phyloP scores from a whole-genome alignment of 1,140 invertebrate species.

The Laupala kohalensis region DNA sequence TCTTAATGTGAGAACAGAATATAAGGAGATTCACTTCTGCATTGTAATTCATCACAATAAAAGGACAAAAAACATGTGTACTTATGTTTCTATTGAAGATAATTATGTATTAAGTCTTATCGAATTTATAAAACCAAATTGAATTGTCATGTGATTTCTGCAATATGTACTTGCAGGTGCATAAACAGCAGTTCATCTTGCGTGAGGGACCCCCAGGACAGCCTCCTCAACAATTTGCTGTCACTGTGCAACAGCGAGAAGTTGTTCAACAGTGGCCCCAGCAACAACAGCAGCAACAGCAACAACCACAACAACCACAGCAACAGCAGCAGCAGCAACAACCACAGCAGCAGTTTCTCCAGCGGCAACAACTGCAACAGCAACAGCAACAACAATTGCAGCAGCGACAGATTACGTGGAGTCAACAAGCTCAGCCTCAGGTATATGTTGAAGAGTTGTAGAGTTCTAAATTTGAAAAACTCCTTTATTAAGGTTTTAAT shows the following conservation, averaged over 20 bases:
- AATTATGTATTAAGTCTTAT: too few relatives aligned
- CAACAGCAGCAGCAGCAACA: constrained; percentile 34
- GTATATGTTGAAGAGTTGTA: too few relatives aligned
- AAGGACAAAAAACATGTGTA: too few relatives aligned
- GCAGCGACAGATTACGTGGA: constrained; percentile 13
- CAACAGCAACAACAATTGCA: constrained; percentile 10
- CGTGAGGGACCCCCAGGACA: constrained; percentile 12
- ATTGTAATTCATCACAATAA: too few relatives aligned
- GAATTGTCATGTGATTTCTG: too few relatives aligned
- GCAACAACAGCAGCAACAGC: constrained; percentile 14
- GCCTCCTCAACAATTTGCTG: constrained; percentile 15
- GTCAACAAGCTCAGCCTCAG: constrained; percentile 8
- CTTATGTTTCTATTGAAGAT: too few relatives aligned
- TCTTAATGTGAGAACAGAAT: too few relatives aligned
- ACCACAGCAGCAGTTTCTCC: constrained; percentile 28
- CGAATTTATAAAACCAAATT: too few relatives aligned
- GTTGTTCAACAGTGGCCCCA: constrained; percentile 17
- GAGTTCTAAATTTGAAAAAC: too few relatives aligned
- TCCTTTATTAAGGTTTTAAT: too few relatives aligned
- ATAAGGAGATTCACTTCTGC: too few relatives aligned
- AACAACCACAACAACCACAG: constrained; percentile 21
- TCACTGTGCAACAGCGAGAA: constrained; percentile 16
- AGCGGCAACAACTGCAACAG: constrained; percentile 12
- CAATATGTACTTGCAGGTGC: too few relatives aligned
- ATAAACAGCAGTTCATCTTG: constrained; percentile 20